Evolutionary conservation across 1,140 invertebrate genomes (phyloP).

Genomic region (Bombus sibiricus): DNA sequence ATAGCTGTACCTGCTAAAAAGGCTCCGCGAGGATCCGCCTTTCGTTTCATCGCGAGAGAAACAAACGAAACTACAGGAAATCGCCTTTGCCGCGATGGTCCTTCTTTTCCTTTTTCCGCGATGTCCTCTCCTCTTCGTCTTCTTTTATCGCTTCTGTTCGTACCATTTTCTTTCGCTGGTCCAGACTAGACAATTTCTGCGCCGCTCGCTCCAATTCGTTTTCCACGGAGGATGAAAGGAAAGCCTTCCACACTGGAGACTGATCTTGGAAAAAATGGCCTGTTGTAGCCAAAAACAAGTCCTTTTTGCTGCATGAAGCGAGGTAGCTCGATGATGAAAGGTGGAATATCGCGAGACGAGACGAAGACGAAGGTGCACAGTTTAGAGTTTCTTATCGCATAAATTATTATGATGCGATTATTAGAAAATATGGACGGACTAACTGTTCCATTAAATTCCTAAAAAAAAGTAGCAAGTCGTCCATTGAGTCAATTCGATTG

Average conservation of each 20-base stretch:
- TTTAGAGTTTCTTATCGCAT: too few relatives aligned
- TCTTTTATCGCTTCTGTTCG: neutral
- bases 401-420: too few relatives aligned
- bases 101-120: too few relatives aligned
- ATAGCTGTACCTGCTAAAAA: neutral
- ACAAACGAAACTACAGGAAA: conserved; percentile 67
- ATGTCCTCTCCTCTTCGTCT: conserved; percentile 11
- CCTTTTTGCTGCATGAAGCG: neutral
- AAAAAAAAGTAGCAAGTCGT: too few relatives aligned
- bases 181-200: neutral
- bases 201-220: conserved; percentile 54
- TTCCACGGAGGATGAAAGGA: conserved; percentile 60
- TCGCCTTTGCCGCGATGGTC: conserved; percentile 56
- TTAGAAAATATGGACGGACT: too few relatives aligned
- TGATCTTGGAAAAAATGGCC: conserved; percentile 23
- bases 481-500: too few relatives aligned
- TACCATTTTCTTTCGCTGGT: neutral
- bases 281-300: neutral
- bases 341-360: too few relatives aligned
- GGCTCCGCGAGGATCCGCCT: conserved; percentile 17
- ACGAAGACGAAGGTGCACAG: too few relatives aligned
- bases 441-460: too few relatives aligned
- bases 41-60: conserved; percentile 60
- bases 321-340: too few relatives aligned
- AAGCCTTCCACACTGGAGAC: conserved; percentile 43